These are phyloP conservation scores for Alouatta palliata DNA, from an alignment of 2,113 vertebrate genomes.

Conservation along the genomic window DNA sequence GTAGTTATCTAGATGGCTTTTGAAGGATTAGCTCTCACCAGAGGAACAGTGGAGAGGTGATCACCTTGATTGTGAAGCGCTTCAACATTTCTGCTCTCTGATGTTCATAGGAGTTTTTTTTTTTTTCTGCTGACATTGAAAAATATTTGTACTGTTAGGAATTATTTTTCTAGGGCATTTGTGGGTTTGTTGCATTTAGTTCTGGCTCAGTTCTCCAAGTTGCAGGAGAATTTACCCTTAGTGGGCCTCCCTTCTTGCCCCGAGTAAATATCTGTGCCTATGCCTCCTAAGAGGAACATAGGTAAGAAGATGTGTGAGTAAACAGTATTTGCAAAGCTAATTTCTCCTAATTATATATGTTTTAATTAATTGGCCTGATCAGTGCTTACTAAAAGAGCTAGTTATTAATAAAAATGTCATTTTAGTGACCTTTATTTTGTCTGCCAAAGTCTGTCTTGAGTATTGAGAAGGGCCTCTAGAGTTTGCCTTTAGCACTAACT, in stretches of 20 bases:
- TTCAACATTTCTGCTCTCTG: background rate
- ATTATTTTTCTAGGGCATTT: background rate
- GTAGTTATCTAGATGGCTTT: background rate
- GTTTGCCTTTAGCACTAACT: background rate
- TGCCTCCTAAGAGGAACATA: background rate
- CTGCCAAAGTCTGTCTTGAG: background rate
- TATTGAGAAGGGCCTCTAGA: background rate
- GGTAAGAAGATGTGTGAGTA: background rate
- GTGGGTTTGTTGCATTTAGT: background rate
- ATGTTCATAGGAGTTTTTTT: background rate
- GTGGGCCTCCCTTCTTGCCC: background rate
- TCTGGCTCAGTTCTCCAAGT: background rate
- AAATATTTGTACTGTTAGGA: background rate
- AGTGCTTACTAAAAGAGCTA: background rate
- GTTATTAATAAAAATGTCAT: background rate
- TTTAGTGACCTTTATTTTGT: background rate
- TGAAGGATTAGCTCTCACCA: background rate
- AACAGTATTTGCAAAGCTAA: background rate
- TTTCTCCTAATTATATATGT: background rate
- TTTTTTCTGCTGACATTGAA: background rate
- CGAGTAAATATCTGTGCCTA: background rate
- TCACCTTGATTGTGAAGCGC: background rate
- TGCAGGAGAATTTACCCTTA: background rate
- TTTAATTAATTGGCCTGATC: background rate
- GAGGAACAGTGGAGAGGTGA: background rate